phyloP scores from a whole-genome alignment of 1,140 invertebrate genomes.

The Tetranychus cinnabarinus region DNA sequence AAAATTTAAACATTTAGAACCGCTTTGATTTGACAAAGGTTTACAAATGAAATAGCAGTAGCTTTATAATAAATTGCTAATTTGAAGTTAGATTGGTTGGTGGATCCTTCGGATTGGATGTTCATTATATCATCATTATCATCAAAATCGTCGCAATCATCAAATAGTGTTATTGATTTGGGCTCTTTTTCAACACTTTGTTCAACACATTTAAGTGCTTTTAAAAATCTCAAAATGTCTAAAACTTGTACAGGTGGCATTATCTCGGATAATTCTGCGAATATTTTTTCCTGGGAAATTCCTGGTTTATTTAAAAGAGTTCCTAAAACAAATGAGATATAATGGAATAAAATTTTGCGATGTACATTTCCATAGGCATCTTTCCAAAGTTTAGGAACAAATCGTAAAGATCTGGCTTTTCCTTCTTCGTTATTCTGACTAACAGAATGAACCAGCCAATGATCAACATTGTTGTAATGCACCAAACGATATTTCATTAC shows the following conservation, averaged over 20 bases:
- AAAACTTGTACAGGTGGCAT: conserved; percentile 20
- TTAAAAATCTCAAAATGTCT: conserved; percentile 23
- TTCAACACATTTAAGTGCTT: conserved; percentile 22
- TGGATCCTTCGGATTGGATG: no score
- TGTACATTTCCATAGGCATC: conserved; percentile 46
- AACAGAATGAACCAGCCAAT: conserved; percentile 27
- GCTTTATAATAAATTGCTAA: neutral
- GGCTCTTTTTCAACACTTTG: neutral
- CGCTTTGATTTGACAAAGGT: neutral
- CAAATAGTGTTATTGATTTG: neutral
- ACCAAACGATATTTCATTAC: conserved; percentile 16
- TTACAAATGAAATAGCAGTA: neutral
- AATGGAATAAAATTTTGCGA: conserved; percentile 35
- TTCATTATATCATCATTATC: neutral
- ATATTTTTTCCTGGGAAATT: conserved; percentile 15
- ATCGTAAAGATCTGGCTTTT: conserved; percentile 4
- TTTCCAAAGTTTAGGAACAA: conserved; percentile 37
- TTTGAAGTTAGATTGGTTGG: no score
- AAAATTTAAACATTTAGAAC: neutral
- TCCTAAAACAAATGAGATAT: conserved; percentile 36
- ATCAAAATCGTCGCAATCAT: neutral
- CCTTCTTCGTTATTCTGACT: neutral
- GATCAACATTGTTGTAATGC: conserved; percentile 23
- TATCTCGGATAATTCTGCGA: conserved; percentile 13
- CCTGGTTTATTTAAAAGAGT: conserved; percentile 36